These are phyloP conservation scores for Molossus molossus DNA, from an alignment of 2,797 vertebrate genomes.

Conservation along the genomic window DNA sequence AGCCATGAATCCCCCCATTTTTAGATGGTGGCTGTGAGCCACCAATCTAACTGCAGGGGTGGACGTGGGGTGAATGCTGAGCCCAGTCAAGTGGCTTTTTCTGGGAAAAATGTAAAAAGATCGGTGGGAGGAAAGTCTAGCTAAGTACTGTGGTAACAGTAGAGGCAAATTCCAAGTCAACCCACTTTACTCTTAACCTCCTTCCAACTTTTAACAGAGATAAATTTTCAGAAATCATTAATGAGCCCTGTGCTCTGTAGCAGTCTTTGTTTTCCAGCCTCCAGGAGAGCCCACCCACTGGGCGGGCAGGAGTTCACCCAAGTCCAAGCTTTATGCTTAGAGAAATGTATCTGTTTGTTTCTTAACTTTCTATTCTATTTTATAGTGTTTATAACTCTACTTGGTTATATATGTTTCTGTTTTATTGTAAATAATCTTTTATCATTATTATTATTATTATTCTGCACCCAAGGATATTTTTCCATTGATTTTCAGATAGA, in stretches of 20 bases:
- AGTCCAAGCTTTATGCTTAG: background rate
- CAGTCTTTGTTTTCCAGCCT: background rate
- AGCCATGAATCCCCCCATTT: background rate
- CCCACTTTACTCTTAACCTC: slow-evolving; percentile 32
- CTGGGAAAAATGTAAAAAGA: slow-evolving; percentile 31
- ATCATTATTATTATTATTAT: too few species aligned
- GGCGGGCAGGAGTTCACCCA: background rate
- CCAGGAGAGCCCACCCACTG: background rate
- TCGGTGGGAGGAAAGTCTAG: background rate
- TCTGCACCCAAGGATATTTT: too few species aligned
- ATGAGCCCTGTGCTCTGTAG: background rate
- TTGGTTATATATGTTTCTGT: background rate
- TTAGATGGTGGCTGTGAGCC: background rate
- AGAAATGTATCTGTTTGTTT: background rate
- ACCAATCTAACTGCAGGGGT: background rate
- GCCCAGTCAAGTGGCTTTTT: slow-evolving; percentile 1
- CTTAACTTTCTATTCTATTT: background rate
- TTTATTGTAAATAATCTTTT: slow-evolving; percentile 22
- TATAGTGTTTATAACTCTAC: background rate
- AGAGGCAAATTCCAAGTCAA: background rate
- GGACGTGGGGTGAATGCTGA: background rate
- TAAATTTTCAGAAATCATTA: background rate
- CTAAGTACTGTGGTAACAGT: background rate
- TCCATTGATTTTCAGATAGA: too few species aligned
- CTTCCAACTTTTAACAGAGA: slow-evolving; percentile 9